Evolutionary conservation across 2,113 vertebrate genomes (phyloP), one percentile per base, ranked within the genome.

Genomic region (Bombycilla garrulus): DNA sequence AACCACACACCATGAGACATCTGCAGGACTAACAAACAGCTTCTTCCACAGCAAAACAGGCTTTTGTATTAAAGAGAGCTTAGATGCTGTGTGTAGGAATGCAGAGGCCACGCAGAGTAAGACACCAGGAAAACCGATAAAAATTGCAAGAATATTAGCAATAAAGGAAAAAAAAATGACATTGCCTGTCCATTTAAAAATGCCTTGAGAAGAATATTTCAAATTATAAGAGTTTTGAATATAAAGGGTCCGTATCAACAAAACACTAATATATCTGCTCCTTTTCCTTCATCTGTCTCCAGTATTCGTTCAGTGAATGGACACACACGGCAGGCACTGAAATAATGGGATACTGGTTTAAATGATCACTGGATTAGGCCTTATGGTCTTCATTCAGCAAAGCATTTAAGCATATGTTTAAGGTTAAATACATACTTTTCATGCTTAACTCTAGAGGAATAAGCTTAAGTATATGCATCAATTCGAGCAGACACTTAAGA

Each of bases 351-450:
- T 94, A 94, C 90, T 94, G 90, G 69, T 94, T 96, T 94, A 94
- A 96, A 86, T 93, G 94, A 96, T 96, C 82, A 57, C 88, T 94
- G 85, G 90, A 95, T 96, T 97, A 97, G 88, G 90, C 90, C 95
- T 97, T 96, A 96, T 94, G 96, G 94, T 96, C 95, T 95, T 96
- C 90, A 97, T 96, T 97, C 96, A 88, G 94, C 83, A 96, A 92
- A 96, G 86, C 88, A 56, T 97, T 96, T 97, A 96, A 84, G 92
- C 94, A 97, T 94, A 95, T 96, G 94, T 97, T 97, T 96, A 93
- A 97, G 88, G 95, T 96, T 97, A 96, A 97, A 96, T 64, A 92
- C 93, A 71, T 96, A 90, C 94, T 97, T 97, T 64, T 92, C 92
- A 86, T 88, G 94, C 95, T 97, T 78, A 90, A 78, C 94, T 97